These are phyloP conservation scores for Hydrophis major DNA, from an alignment of 2,797 vertebrate species.

Conservation along the genomic window DNA sequence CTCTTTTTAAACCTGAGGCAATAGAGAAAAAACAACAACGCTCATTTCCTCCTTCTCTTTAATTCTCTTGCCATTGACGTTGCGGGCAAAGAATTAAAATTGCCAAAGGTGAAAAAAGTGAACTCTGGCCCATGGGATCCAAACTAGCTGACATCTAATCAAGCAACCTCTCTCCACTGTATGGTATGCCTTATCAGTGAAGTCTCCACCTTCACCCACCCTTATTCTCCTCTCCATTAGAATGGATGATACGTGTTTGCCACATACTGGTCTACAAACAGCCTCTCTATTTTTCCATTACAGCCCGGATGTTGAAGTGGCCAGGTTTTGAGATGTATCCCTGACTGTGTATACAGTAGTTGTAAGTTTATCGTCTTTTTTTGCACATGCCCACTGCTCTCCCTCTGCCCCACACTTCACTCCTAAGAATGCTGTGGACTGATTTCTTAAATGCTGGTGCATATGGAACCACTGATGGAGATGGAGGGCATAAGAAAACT, in stretches of 20 bases:
- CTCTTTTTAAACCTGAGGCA: background rate
- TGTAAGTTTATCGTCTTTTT: constrained; percentile 83
- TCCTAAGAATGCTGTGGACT: constrained; percentile 37
- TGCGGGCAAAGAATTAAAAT: background rate
- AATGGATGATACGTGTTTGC: background rate
- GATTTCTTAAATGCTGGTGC: constrained; percentile 43
- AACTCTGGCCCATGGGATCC: constrained; percentile 19
- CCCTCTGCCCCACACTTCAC: background rate
- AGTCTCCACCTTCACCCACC: background rate
- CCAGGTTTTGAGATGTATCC: constrained; percentile 85
- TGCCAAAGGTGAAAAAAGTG: constrained; percentile 16
- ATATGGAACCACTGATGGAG: constrained; percentile 9
- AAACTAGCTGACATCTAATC: background rate
- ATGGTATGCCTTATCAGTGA: background rate
- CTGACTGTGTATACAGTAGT: constrained; percentile 68
- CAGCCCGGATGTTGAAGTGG: constrained; percentile 91
- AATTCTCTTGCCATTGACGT: background rate
- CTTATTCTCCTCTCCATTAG: constrained; percentile 2
- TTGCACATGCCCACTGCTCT: constrained; percentile 37
- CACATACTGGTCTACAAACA: constrained; percentile 67
- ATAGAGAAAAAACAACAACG: background rate
- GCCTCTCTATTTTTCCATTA: constrained; percentile 87
- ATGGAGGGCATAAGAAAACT: background rate
- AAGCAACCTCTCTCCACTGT: background rate
- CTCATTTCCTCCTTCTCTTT: constrained; percentile 34